Base-by-base conservation (phyloP, 1,140 invertebrate genomes). In the Drosophila micromelanica region DNA sequence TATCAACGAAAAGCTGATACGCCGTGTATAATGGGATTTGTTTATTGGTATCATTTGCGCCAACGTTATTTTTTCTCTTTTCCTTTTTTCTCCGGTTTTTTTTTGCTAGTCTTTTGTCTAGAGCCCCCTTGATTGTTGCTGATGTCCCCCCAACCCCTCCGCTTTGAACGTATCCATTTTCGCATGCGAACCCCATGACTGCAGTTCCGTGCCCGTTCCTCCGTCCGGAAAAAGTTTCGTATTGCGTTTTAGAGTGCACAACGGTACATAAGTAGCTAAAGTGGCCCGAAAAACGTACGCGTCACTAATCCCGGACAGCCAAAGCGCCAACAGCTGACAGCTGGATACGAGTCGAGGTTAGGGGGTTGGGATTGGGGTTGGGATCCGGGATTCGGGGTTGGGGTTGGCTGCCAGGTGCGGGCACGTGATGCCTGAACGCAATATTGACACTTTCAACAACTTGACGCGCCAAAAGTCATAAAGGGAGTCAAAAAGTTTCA, bases 1-100 rank as follows among this genome's bases (percentile, higher is more conserved):
- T 73, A 85, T 76, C 76, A 87, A 80, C 74, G 90, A 77, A 89
- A 91, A 91, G 86, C 87, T 91, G 90, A 91, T 91, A 90, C 85
- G 76, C 81, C 85, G 86, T 91, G 82, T 91, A 90, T 91, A 91
- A 91, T 91, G 90, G 90, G 90, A 91, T 91, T 91, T 91, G 90
- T 91, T 91, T 91, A 91, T 91, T 91, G 90, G 86, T 90, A 91
- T 91, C 86, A 91, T 91, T 91, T 91, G 90, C 67, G 76, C 78
- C 68, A 80, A 87, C 77, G 76, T 86, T 80, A n/a, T 55, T 40
- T 60, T 15, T 62, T 40, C 32, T 35, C 23, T 15, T 40, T 12
- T 46, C 11, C 57, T 37, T n/a, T 11, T 15, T 51, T 6, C 5
- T 27, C n/a, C n/a, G 27, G 5, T 55, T 43, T 62, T 37, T 15